Conservation (phyloP, 92 coral and sea anemone genomes). For the Bergia sp. region DNA sequence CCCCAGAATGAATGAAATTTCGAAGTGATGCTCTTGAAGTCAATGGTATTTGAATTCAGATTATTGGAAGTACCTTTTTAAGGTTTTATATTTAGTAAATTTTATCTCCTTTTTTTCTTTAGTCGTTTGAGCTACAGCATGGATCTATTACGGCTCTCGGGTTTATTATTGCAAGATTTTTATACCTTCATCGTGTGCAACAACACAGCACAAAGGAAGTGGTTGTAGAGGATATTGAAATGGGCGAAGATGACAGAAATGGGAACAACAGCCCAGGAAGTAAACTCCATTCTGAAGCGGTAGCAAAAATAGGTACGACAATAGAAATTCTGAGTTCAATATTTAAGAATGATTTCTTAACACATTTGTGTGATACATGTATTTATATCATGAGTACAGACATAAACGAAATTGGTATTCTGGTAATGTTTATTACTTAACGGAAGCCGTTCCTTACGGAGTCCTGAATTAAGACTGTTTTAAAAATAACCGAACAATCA, state of each 20-base stretch:
- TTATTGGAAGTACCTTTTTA: not conserved
- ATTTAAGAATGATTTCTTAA: not conserved
- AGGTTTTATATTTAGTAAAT: not conserved
- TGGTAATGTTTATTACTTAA: no score
- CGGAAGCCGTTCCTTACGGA: no score
- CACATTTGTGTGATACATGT: no score
- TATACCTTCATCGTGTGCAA: constrained; percentile 42
- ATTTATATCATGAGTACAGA: no score
- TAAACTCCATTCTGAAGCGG: constrained; percentile 44
- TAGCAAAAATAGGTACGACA: constrained; percentile 51
- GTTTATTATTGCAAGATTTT: constrained; percentile 75
- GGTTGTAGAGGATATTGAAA: constrained; percentile 77
- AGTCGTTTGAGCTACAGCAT: constrained; percentile 83
- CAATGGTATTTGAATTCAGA: not conserved
- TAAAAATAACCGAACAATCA: no score
- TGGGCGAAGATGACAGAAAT: constrained; percentile 39
- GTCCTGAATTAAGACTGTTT: no score
- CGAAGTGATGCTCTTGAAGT: not conserved
- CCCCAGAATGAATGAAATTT: no score
- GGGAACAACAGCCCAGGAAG: not conserved
- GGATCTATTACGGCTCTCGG: constrained; percentile 87
- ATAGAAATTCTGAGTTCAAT: no score
- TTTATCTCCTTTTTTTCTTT: not conserved
- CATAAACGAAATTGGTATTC: no score
- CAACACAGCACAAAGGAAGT: constrained; percentile 29